phyloP scores from a whole-genome alignment of 2,113 vertebrate species.

The zebrafish (Danio rerio) region DNA sequence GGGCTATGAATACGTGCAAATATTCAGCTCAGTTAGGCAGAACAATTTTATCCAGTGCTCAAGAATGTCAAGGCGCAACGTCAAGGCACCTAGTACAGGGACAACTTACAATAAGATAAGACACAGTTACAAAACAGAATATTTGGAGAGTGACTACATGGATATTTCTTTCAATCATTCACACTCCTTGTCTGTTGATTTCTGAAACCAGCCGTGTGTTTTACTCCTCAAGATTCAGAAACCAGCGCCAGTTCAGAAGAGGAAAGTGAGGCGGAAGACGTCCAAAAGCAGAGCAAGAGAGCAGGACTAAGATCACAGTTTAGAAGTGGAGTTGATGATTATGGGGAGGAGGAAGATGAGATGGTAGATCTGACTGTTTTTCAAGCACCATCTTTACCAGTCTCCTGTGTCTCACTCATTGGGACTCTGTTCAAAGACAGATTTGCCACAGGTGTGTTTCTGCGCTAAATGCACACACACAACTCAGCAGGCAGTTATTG shows the following conservation, averaged over 20 bases:
- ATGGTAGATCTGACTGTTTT: constrained; percentile 1
- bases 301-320: neutral
- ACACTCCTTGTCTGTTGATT: constrained; percentile 1
- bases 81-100: too few relatives aligned
- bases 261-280: neutral
- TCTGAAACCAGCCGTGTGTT: neutral
- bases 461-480: neutral
- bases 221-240: constrained; percentile 1
- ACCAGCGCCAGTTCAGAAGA: neutral
- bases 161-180: too few relatives aligned
- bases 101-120: too few relatives aligned
- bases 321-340: constrained; percentile 18
- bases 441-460: constrained; percentile 68
- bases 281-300: neutral
- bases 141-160: too few relatives aligned
- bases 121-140: too few relatives aligned
- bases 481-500: neutral
- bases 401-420: constrained; percentile 63
- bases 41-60: too few relatives aligned
- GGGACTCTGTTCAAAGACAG: constrained; percentile 63
- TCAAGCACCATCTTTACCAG: constrained; percentile 46
- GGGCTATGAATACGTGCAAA: too few relatives aligned
- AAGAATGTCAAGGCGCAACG: too few relatives aligned
- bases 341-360: neutral
- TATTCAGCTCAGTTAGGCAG: too few relatives aligned